Evolutionary conservation across 2,797 vertebrate genomes (phyloP), one percentile per base, ranked within the genome.

Genomic region (Enteromius anoplus): DNA sequence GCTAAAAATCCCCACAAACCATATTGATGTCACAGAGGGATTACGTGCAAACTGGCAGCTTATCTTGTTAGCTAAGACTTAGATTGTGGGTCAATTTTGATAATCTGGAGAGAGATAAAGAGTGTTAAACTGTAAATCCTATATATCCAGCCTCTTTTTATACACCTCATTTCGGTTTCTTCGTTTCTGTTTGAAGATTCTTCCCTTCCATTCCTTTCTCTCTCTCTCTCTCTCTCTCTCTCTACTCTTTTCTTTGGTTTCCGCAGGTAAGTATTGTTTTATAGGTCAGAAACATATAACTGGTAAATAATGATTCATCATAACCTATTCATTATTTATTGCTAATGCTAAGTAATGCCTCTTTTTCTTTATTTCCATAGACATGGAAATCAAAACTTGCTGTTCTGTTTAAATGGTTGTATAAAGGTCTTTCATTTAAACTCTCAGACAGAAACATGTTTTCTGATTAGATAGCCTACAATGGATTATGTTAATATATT

Each of bases 61-160:
- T 70, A 85, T 87, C 80, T 78, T 72, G 47, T 87, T 86, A 86
- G 73, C 15, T 37, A 68, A 83, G 73, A 81, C 32, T 78, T 66
- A 84, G 71, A 78, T 81, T 83, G 60, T 75, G 49, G 60, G 53
- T 79, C 64, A 81, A 75, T 80, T 76, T 53, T 34, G 70, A 60
- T 86, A 85, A 87, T 88, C 84, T 88, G 58, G 40, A 47, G 69
- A 78, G 55, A 81, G 80, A 85, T 77, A 81, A 65, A 71, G 64
- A 26, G 26, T 66, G 82, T 82, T 85, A 81, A 85, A 66, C 51
- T 77, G 21, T 70, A 73, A 84, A 84, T 70, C 80, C 34, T 80
- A 23, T 34, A 64, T 82, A 42, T 69, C 29, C 29, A 26, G 11
- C 26, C 68, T 84, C 51, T 17, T 71, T 70, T 75, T 62, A 81